Evolutionary conservation across 2,888 invertebrate genomes (phyloP).

Genomic region (Mechanitis mazaeus): DNA sequence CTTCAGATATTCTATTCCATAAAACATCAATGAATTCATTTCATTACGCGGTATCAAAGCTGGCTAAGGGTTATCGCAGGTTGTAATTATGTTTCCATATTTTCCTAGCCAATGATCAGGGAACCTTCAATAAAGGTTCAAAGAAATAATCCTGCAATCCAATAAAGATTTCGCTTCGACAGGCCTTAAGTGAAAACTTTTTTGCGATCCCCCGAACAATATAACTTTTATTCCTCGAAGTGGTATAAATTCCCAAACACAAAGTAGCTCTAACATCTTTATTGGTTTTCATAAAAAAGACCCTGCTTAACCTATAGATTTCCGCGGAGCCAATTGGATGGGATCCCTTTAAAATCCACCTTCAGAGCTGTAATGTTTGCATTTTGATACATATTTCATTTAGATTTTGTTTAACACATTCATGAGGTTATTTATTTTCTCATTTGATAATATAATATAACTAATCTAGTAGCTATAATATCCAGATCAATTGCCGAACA

Average conservation of each 20-base stretch:
- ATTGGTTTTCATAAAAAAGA: constrained; percentile 74
- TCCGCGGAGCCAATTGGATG: constrained; percentile 52
- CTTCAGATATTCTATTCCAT: constrained; percentile 12
- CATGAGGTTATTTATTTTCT: constrained; percentile 6
- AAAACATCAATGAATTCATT: constrained; percentile 16
- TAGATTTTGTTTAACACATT: constrained; percentile 23
- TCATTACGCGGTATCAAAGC: constrained; percentile 22
- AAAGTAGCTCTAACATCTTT: constrained; percentile 75
- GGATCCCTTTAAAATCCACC: constrained; percentile 42
- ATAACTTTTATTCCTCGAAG: constrained; percentile 73
- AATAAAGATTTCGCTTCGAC: constrained; percentile 71
- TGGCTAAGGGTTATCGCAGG: constrained; percentile 24
- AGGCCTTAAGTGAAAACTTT: constrained; percentile 71
- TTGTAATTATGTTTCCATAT: constrained; percentile 46
- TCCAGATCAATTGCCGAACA: no score
- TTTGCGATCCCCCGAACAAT: constrained; percentile 69
- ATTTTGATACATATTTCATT: constrained; percentile 39
- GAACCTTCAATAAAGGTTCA: constrained; percentile 44
- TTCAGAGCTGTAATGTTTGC: constrained; percentile 40
- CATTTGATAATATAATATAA: no score
- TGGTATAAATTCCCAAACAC: constrained; percentile 75
- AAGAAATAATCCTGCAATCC: constrained; percentile 67
- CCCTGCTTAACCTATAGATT: constrained; percentile 62
- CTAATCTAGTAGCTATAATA: no score
- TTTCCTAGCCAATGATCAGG: constrained; percentile 46